These are phyloP conservation scores for Tauraco erythrolophus DNA, from an alignment of 2,113 vertebrate genomes.

Conservation along the genomic window DNA sequence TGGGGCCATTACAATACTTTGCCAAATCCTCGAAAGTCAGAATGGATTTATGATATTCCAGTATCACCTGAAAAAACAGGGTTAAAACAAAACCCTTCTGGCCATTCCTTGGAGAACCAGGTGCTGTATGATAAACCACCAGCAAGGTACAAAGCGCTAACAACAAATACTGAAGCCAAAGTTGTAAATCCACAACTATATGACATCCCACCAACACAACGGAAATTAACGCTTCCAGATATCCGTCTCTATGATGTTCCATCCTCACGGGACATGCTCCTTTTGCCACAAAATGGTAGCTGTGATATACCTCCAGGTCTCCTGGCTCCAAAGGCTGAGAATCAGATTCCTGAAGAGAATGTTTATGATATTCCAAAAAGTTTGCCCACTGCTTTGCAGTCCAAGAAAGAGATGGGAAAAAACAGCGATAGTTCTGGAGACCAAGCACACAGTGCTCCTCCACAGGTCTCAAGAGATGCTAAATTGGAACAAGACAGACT, in stretches of 20 bases:
- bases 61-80: conserved; percentile 72
- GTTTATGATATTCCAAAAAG: conserved; percentile 79
- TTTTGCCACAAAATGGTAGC: not conserved
- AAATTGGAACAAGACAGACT: conserved; percentile 18
- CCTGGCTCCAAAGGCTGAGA: conserved; percentile 66
- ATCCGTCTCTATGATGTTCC: conserved; percentile 55
- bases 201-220: conserved; percentile 2
- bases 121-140: conserved; percentile 66
- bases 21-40: conserved; percentile 80
- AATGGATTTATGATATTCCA: conserved; percentile 89
- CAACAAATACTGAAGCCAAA: not conserved
- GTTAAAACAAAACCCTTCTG: not conserved
- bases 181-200: not conserved
- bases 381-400: not conserved
- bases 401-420: conserved; percentile 6
- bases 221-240: conserved; percentile 27
- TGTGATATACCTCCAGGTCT: conserved; percentile 47
- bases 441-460: not conserved
- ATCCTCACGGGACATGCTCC: not conserved
- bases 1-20: conserved; percentile 74
- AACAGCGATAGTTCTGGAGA: not conserved
- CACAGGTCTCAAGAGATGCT: not conserved
- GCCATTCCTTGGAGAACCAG: not conserved
- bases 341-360: conserved; percentile 61
- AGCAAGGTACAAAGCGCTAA: not conserved